Percentiles rank a stretch among this genome's conserved stretches.
Evolutionary conservation across 2,113 vertebrate genomes (phyloP).

Genomic region (Seriola rivoliana): DNA sequence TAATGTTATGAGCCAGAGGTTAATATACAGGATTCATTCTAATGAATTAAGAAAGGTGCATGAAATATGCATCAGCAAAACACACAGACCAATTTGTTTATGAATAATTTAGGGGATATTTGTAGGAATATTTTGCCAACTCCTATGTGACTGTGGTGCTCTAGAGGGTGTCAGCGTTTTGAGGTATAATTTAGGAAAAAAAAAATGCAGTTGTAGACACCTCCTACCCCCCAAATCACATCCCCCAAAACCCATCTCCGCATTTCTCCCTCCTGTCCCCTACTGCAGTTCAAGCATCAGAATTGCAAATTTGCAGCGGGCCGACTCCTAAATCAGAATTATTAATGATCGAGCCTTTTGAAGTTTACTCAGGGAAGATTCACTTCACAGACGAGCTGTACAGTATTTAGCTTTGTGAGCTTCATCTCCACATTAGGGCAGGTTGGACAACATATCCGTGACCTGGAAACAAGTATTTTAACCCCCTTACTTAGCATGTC

Average conservation of each 20-base stretch:
- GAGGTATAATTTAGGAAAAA: conserved; percentile 50
- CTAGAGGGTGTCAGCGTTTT: conserved; percentile 63
- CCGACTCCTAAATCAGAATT: conserved; percentile 68
- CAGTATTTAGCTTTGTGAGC: conserved; percentile 22
- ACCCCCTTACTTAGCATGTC: not conserved
- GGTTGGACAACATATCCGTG: not conserved
- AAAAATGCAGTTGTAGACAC: conserved; percentile 15
- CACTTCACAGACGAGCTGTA: conserved; percentile 22
- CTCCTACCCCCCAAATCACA: conserved; percentile 21
- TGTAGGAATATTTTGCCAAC: conserved; percentile 20
- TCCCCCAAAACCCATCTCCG: conserved; percentile 12
- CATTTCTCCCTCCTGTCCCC: conserved; percentile 23
- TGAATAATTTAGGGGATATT: conserved; percentile 57
- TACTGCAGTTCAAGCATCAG: conserved; percentile 57
- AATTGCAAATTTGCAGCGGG: conserved; percentile 70
- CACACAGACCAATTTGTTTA: conserved; percentile 58
- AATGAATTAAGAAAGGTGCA: conserved; percentile 25
- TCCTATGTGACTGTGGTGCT: conserved; percentile 36
- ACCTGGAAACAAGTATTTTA: not conserved
- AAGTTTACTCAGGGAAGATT: conserved; percentile 51
- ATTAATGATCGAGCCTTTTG: conserved; percentile 70
- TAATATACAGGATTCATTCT: conserved; percentile 9
- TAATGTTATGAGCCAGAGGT: conserved; percentile 28
- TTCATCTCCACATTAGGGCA: not conserved
- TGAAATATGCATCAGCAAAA: conserved; percentile 60